These are phyloP conservation scores for Rhynchomys soricoides DNA, from an alignment of 2,113 vertebrate genomes.

Conservation along the genomic window DNA sequence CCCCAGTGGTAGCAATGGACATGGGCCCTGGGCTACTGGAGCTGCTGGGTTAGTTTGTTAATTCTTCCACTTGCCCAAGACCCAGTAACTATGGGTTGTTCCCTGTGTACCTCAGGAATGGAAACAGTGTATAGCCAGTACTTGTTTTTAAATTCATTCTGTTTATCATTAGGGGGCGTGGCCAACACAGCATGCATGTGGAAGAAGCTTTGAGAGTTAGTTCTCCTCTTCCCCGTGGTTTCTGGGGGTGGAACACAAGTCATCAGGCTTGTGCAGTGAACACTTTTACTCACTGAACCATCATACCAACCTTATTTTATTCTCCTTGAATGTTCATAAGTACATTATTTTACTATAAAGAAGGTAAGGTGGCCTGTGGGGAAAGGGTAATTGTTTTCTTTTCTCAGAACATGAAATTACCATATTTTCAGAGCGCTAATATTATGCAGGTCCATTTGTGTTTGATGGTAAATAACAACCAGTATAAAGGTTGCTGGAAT, in stretches of 20 bases:
- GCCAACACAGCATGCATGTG: neutral
- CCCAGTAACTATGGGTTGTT: neutral
- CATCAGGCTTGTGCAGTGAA: neutral
- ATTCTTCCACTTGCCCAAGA: neutral
- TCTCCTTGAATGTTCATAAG: neutral
- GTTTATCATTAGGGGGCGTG: no score
- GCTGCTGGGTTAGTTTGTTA: neutral
- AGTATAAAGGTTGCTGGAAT: neutral
- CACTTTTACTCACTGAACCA: neutral
- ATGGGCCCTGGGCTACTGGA: neutral
- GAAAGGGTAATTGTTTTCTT: neutral
- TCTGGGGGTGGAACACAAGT: no score
- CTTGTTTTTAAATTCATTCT: neutral
- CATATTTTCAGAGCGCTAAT: neutral
- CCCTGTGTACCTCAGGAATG: neutral
- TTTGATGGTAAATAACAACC: neutral
- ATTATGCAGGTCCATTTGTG: neutral
- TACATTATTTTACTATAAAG: neutral
- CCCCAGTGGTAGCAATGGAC: rapidly evolving
- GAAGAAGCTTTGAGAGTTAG: neutral
- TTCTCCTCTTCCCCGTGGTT: neutral
- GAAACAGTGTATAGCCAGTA: neutral
- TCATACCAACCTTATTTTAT: neutral
- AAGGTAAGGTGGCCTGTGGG: neutral
- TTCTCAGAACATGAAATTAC: neutral